These are phyloP conservation scores for Labeo rohita DNA, from an alignment of 2,113 vertebrate species.

Conservation along the genomic window DNA sequence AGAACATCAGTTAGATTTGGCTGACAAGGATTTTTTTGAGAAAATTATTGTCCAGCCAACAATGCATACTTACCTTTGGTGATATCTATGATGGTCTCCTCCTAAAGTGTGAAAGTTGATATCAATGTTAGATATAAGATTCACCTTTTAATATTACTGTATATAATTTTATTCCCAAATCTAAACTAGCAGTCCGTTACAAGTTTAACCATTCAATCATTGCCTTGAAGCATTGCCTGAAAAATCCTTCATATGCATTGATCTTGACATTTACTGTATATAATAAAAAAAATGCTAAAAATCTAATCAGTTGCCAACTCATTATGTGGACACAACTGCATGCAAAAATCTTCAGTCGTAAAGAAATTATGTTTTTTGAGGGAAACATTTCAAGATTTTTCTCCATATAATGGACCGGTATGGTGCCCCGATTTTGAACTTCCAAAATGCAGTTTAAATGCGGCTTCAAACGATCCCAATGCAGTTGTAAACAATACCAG, in stretches of 20 bases:
- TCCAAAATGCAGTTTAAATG: too few species aligned
- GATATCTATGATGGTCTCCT: conserved; percentile 57
- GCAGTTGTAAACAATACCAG: too few species aligned
- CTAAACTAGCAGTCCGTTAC: too few species aligned
- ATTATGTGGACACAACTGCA: not conserved
- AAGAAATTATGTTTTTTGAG: too few species aligned
- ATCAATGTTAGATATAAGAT: not conserved
- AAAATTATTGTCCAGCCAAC: not conserved
- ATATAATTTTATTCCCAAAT: too few species aligned
- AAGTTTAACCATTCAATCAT: not conserved
- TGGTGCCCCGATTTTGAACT: too few species aligned
- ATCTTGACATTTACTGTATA: not conserved
- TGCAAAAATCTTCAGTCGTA: not conserved
- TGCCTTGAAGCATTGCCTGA: not conserved
- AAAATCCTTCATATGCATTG: not conserved
- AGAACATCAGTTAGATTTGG: not conserved
- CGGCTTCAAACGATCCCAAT: too few species aligned
- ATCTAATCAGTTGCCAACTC: not conserved
- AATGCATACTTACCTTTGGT: conserved; percentile 57
- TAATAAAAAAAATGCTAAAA: not conserved
- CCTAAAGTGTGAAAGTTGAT: conserved; percentile 56
- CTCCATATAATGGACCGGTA: too few species aligned
- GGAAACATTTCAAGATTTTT: too few species aligned
- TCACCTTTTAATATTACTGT: not conserved
- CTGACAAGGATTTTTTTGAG: not conserved